These are phyloP conservation scores for Zaprionus ghesquierei DNA, from an alignment of 1,140 invertebrate species.

Conservation along the genomic window DNA sequence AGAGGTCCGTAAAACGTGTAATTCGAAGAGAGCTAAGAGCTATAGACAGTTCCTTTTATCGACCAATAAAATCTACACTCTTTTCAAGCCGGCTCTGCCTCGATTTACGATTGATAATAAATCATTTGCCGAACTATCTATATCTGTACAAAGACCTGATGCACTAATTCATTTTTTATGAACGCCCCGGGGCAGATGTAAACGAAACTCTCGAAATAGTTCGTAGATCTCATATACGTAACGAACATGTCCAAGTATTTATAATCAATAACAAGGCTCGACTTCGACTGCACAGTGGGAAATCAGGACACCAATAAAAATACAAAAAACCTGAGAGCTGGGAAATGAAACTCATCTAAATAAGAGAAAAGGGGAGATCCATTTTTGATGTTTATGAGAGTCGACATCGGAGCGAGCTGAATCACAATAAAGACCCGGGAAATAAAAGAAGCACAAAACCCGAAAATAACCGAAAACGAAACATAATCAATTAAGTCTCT, in stretches of 20 bases:
- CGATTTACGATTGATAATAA: conserved; percentile 74
- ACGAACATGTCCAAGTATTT: conserved; percentile 15
- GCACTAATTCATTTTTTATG: conserved; percentile 79
- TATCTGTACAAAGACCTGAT: conserved; percentile 39
- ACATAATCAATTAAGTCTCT: conserved; percentile 81
- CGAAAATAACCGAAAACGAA: conserved; percentile 45
- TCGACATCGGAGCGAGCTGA: neutral
- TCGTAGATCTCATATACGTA: neutral
- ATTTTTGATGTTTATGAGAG: conserved; percentile 62
- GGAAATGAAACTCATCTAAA: conserved; percentile 64
- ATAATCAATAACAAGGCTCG: conserved; percentile 66
- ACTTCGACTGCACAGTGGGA: conserved; percentile 60
- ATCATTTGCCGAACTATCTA: conserved; percentile 38
- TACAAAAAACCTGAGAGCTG: conserved; percentile 20
- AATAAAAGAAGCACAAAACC: conserved; percentile 1
- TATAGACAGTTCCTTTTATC: conserved; percentile 20
- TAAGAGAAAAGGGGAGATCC: conserved; percentile 42
- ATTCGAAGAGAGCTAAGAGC: neutral
- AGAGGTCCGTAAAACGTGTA: conserved; percentile 8
- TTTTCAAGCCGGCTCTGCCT: conserved; percentile 34
- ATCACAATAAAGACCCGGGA: too few relatives aligned
- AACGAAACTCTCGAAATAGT: conserved; percentile 21
- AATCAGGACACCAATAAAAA: conserved; percentile 77
- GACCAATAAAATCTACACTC: conserved; percentile 44
- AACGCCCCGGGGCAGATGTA: conserved; percentile 51